Evolutionary conservation across 1,140 invertebrate genomes (phyloP).

Genomic region (Hypsibius dujardini): DNA sequence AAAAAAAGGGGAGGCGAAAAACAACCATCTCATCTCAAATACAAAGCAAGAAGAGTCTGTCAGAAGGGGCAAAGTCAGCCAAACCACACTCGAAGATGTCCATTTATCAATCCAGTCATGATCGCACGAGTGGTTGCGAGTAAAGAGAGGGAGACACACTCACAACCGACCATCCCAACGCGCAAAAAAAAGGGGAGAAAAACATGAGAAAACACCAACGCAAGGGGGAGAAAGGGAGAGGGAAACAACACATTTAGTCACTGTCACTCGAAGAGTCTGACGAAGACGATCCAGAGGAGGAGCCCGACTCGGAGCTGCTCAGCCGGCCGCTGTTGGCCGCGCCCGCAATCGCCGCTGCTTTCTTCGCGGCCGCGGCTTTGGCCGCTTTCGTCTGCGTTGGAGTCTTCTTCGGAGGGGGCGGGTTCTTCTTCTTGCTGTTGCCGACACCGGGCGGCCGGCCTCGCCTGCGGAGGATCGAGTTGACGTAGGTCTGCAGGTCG

Average conservation of each 20-base stretch:
- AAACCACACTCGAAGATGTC: too few relatives aligned
- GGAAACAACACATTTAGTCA: not conserved
- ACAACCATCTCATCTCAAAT: too few relatives aligned
- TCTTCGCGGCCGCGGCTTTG: not conserved
- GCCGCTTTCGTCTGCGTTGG: not conserved
- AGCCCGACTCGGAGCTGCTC: not conserved
- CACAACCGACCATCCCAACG: too few relatives aligned
- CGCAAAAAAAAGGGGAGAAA: too few relatives aligned
- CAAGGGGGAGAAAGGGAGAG: conserved; percentile 9
- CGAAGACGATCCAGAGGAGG: not conserved
- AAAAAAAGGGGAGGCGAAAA: too few relatives aligned
- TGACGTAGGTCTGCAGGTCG: conserved; percentile 92
- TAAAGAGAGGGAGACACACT: too few relatives aligned
- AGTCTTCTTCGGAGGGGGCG: not conserved
- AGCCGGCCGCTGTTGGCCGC: not conserved
- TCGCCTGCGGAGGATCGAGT: conserved; percentile 61
- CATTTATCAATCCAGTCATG: too few relatives aligned
- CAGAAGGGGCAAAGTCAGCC: too few relatives aligned
- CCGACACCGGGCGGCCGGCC: conserved; percentile 51
- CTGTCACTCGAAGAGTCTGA: not conserved
- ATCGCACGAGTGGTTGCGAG: too few relatives aligned
- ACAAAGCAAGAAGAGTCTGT: too few relatives aligned
- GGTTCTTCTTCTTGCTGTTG: conserved; percentile 57
- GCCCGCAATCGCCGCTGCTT: not conserved
- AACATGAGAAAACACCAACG: too few relatives aligned